phyloP scores from a whole-genome alignment of 2,113 vertebrate species.

The Butorides virescens region DNA sequence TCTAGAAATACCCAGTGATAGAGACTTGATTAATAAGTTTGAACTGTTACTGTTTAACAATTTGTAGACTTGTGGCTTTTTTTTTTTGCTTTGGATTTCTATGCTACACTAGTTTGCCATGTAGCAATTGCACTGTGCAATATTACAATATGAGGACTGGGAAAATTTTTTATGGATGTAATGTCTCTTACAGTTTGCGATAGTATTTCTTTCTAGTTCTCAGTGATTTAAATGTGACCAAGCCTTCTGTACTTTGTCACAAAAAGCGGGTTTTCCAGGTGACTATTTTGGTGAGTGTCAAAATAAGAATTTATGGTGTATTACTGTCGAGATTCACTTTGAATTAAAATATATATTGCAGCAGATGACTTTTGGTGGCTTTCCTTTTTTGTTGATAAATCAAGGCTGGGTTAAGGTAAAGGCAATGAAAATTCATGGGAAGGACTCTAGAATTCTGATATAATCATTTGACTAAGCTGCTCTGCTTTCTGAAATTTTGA shows the following conservation, averaged over 20 bases:
- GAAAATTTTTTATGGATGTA: conserved; percentile 97
- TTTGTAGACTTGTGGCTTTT: conserved; percentile 90
- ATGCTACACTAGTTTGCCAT: conserved; percentile 99
- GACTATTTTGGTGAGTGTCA: conserved; percentile 99
- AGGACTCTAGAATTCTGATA: background rate
- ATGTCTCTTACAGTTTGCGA: conserved; percentile 99
- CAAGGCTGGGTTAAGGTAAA: background rate
- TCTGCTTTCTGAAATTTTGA: background rate
- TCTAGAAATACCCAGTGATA: conserved; percentile 84
- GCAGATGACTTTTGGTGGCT: conserved; percentile 65
- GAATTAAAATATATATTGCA: conserved; percentile 99
- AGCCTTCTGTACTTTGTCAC: conserved; percentile 99
- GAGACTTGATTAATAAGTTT: conserved; percentile 88
- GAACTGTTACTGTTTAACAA: conserved; percentile 93
- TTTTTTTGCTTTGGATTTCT: conserved; percentile 84
- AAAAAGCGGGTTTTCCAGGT: conserved; percentile 99
- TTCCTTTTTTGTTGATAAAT: conserved; percentile 6
- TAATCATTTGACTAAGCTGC: background rate
- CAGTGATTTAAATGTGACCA: conserved; percentile 99
- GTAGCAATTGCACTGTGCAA: conserved; percentile 99
- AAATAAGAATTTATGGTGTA: conserved; percentile 99
- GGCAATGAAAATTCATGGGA: fast-evolving
- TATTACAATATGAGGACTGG: conserved; percentile 99
- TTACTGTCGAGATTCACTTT: conserved; percentile 99
- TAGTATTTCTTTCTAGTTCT: conserved; percentile 99